A percentile compares a stretch with the other conserved stretches of the same genome.
phyloP scores from a whole-genome alignment of 1,140 invertebrate species.

The Bombus waltoni region DNA sequence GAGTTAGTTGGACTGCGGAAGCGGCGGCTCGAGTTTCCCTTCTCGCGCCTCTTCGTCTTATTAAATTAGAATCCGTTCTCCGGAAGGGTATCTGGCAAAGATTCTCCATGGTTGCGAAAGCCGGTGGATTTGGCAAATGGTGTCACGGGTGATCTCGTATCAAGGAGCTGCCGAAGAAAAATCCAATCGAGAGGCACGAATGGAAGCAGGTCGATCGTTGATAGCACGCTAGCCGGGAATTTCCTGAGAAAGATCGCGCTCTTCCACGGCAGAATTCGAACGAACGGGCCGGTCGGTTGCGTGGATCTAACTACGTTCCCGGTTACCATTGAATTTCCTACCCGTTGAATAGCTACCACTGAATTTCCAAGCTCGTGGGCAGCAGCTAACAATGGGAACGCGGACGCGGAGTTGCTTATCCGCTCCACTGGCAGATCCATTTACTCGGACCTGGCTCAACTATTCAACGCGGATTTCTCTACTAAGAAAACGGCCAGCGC shows the following conservation, averaged over 20 bases:
- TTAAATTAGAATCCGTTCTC: neutral
- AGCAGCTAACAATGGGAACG: neutral
- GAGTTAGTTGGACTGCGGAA: neutral
- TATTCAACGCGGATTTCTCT: neutral
- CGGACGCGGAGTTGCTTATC: neutral
- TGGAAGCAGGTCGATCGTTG: neutral
- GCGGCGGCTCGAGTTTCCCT: neutral
- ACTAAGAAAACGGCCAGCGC: neutral
- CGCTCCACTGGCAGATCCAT: neutral
- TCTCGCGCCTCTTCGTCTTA: neutral
- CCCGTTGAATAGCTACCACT: neutral
- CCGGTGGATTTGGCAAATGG: neutral
- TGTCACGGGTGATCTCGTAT: neutral
- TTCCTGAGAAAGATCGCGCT: neutral
- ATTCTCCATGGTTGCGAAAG: neutral
- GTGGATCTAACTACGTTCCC: neutral
- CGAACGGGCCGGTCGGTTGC: neutral
- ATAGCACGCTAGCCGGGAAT: neutral
- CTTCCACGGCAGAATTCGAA: neutral
- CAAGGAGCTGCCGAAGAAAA: neutral
- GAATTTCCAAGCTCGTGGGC: neutral
- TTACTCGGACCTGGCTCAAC: neutral
- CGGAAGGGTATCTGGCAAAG: neutral
- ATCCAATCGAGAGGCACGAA: neutral
- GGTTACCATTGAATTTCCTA: neutral